A percentile compares a stretch with the other conserved stretches of the same genome.
Evolutionary conservation across 2,113 vertebrate species (phyloP).

Genomic region (Paracanthobrama guichenoti): DNA sequence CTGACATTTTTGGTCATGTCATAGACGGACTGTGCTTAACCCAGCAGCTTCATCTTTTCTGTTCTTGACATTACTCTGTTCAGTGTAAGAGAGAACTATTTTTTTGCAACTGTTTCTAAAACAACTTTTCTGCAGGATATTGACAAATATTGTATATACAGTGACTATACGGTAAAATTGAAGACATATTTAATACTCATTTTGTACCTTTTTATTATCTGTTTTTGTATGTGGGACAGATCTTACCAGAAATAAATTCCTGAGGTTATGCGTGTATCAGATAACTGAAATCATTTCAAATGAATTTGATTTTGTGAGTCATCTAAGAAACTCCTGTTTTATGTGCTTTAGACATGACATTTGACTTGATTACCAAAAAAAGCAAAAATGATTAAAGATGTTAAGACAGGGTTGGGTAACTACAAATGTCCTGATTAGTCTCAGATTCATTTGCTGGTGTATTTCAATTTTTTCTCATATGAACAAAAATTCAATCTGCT

Average conservation of each 20-base stretch:
- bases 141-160: conserved; percentile 76
- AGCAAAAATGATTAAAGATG: no score
- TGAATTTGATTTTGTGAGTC: conserved; percentile 26
- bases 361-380: no score
- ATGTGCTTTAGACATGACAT: neutral
- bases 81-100: conserved; percentile 43
- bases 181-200: conserved; percentile 75
- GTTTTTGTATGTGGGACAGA: conserved; percentile 68
- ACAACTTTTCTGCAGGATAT: conserved; percentile 64
- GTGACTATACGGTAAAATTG: conserved; percentile 63
- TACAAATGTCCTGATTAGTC: no score
- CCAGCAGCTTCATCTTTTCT: conserved; percentile 38
- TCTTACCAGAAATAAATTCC: conserved; percentile 71
- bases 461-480: neutral
- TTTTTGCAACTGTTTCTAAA: conserved; percentile 49
- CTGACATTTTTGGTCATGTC: neutral
- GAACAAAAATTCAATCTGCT: no score
- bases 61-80: conserved; percentile 14
- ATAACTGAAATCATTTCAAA: conserved; percentile 42
- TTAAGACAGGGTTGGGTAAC: no score
- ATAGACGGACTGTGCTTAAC: conserved; percentile 10
- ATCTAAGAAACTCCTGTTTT: neutral
- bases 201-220: conserved; percentile 71
- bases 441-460: no score
- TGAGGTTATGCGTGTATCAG: conserved; percentile 59